Percentiles rank a stretch among this genome's conserved stretches.
phyloP scores from a whole-genome alignment of 2,797 vertebrate genomes.

The Hippoglossus hippoglossus region DNA sequence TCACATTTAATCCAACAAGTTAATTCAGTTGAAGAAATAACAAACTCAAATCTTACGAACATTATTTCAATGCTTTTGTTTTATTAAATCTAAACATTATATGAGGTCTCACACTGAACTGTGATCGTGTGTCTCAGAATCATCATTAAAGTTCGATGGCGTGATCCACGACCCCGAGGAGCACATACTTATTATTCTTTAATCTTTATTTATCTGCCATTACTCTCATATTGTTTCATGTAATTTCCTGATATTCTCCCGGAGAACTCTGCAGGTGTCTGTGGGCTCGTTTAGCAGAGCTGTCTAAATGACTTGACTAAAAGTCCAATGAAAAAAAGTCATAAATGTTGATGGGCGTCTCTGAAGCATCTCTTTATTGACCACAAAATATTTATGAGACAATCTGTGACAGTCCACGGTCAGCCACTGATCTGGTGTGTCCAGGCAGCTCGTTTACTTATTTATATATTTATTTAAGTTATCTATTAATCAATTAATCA shows the following conservation, averaged over 20 bases:
- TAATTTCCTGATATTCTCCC: neutral
- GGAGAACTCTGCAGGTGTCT: slow-evolving; percentile 11
- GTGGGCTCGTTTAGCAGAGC: slow-evolving; percentile 17
- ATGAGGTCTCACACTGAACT: neutral
- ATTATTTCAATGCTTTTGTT: no score
- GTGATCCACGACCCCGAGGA: neutral
- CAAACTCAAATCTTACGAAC: no score
- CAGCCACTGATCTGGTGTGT: slow-evolving; percentile 1
- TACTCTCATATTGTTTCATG: neutral
- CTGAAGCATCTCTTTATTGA: slow-evolving; percentile 48
- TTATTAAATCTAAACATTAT: no score
- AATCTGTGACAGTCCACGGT: slow-evolving; percentile 16
- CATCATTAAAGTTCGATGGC: no score
- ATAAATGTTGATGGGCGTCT: slow-evolving; percentile 34
- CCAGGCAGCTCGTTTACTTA: no score
- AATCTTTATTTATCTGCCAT: neutral
- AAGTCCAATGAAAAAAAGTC: slow-evolving; percentile 13
- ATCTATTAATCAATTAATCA: no score
- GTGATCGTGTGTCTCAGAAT: neutral
- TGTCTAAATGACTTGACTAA: slow-evolving; percentile 28
- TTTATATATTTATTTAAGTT: no score
- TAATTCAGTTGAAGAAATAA: no score
- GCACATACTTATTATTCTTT: neutral
- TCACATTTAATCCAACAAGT: no score
- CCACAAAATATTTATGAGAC: slow-evolving; percentile 61